Percentiles rank a stretch among this genome's conserved stretches.
phyloP scores from a whole-genome alignment of 1,140 invertebrate genomes.

The Teleopsis dalmanni region DNA sequence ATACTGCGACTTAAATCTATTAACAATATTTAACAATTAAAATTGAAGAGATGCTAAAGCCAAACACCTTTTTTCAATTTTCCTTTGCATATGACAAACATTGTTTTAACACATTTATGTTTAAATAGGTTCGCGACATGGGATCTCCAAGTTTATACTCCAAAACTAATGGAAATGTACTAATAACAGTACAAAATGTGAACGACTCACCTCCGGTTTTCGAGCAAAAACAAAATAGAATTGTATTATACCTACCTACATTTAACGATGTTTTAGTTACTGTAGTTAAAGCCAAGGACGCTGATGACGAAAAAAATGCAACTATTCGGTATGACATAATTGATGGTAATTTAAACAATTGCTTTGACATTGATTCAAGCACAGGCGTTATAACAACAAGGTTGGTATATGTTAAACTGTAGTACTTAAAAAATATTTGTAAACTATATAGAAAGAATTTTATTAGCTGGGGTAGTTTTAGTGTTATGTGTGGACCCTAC shows the following conservation, averaged over 20 bases:
- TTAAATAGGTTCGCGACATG: slow-evolving; percentile 65
- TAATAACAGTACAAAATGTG: slow-evolving; percentile 72
- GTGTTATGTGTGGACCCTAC: no score
- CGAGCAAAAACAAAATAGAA: slow-evolving; percentile 60
- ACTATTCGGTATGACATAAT: slow-evolving; percentile 71
- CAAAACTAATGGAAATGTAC: slow-evolving; percentile 60
- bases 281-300: slow-evolving; percentile 63
- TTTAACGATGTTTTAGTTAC: slow-evolving; percentile 64
- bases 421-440: no score
- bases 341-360: slow-evolving; percentile 69
- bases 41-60: no score
- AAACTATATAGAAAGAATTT: no score
- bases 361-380: slow-evolving; percentile 67
- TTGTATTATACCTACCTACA: slow-evolving; percentile 72
- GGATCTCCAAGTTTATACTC: slow-evolving; percentile 75
- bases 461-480: no score
- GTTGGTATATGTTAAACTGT: no score
- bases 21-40: no score
- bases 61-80: no score
- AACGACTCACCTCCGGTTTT: slow-evolving; percentile 83
- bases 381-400: slow-evolving; percentile 61
- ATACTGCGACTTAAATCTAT: no score
- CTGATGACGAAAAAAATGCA: slow-evolving; percentile 57
- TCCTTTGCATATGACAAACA: no score
- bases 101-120: no score